These are phyloP conservation scores for Melanotaenia trifasciata DNA, from an alignment of 2,797 vertebrate genomes.

Conservation along the genomic window DNA sequence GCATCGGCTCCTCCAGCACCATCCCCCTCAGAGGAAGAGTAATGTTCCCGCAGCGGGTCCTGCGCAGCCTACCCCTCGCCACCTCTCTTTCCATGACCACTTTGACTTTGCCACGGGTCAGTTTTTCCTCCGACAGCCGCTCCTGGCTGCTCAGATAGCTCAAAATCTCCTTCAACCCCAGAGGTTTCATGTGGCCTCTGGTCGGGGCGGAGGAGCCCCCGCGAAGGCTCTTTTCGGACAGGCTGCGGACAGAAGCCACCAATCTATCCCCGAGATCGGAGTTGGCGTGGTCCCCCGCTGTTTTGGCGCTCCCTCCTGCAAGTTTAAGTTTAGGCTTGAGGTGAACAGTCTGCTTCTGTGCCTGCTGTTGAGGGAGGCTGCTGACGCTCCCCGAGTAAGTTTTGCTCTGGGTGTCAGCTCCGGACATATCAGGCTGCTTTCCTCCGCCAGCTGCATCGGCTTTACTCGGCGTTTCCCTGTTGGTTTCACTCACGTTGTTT, in stretches of 20 bases:
- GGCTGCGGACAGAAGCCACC: constrained; percentile 78
- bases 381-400: constrained; percentile 68
- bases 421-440: constrained; percentile 44
- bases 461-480: constrained; percentile 24
- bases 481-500: constrained; percentile 30
- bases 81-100: constrained; percentile 87
- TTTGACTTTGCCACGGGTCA: constrained; percentile 88
- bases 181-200: constrained; percentile 81
- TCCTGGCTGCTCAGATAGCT: constrained; percentile 85
- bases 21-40: constrained; percentile 72
- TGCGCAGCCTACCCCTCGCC: constrained; percentile 84
- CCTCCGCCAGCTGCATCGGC: constrained; percentile 37
- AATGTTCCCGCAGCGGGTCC: constrained; percentile 87
- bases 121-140: constrained; percentile 80
- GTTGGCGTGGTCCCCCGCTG: constrained; percentile 51
- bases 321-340: constrained; percentile 75
- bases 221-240: constrained; percentile 69
- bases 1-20: constrained; percentile 49
- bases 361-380: constrained; percentile 36
- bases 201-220: constrained; percentile 53
- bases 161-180: constrained; percentile 86
- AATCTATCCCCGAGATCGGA: constrained; percentile 76
- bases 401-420: constrained; percentile 61
- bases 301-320: constrained; percentile 47
- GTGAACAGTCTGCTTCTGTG: constrained; percentile 55